Conservation (phyloP, 2,888 invertebrate genomes). For the Trissolcus japonicus region DNA sequence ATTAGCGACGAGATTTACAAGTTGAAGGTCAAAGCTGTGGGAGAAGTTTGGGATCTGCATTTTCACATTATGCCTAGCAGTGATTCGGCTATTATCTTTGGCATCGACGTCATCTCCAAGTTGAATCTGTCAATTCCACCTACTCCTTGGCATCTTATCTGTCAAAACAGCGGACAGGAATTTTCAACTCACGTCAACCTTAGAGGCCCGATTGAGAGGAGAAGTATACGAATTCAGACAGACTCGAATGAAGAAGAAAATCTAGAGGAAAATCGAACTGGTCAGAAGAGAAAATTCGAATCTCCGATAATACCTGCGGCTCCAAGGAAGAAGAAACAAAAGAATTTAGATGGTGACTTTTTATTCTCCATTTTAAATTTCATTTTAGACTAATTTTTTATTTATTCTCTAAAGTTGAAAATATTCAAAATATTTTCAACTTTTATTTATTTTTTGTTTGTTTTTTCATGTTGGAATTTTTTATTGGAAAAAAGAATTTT, state of each 20-base stretch:
- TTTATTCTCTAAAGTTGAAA: too few species aligned
- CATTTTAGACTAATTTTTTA: too few species aligned
- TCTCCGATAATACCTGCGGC: too few species aligned
- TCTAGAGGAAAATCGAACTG: too few species aligned
- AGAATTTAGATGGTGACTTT: too few species aligned
- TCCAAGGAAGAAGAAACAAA: too few species aligned
- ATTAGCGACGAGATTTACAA: constrained; percentile 1
- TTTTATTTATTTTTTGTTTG: too few species aligned
- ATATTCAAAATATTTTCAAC: too few species aligned
- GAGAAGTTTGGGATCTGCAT: background rate
- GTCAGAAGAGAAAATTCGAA: too few species aligned
- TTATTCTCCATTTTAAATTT: too few species aligned
- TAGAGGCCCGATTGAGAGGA: background rate
- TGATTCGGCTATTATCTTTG: constrained; percentile 8
- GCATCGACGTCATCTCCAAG: constrained; percentile 22
- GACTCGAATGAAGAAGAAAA: background rate
- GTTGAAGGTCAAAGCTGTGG: constrained; percentile 1
- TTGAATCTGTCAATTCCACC: constrained; percentile 39
- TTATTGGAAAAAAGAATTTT: too few species aligned
- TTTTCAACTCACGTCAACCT: background rate
- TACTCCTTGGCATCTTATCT: constrained; percentile 12
- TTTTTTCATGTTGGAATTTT: too few species aligned
- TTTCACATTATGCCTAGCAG: constrained; percentile 10
- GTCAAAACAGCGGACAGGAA: background rate
- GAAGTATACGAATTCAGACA: background rate